phyloP scores from a whole-genome alignment of 2,113 vertebrate species.

The Dicerorhinus sumatrensis region DNA sequence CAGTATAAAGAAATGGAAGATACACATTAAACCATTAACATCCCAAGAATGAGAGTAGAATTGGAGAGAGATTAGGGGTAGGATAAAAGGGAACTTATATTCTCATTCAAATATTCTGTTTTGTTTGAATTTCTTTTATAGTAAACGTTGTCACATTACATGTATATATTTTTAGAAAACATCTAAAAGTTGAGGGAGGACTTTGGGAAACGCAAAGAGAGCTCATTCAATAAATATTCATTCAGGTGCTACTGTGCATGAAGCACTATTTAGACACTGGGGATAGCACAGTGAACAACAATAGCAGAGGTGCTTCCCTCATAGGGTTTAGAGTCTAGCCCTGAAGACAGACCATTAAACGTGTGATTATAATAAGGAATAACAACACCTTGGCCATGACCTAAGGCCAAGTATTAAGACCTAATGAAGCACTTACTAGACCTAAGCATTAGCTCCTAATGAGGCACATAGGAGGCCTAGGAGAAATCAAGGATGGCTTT shows the following conservation, averaged over 20 bases:
- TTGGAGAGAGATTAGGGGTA: background rate
- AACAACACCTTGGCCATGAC: background rate
- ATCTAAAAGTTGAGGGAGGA: background rate
- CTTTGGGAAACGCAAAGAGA: background rate
- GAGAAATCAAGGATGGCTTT: background rate
- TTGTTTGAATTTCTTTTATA: background rate
- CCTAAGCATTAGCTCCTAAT: background rate
- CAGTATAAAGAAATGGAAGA: background rate
- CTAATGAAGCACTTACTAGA: background rate
- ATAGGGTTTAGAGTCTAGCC: background rate
- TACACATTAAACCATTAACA: background rate
- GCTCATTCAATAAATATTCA: background rate
- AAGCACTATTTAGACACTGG: background rate
- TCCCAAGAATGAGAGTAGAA: background rate
- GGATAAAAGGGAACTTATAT: background rate
- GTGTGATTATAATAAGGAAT: background rate
- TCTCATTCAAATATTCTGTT: slow-evolving; percentile 6
- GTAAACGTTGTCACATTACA: background rate
- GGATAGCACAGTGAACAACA: background rate
- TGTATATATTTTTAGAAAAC: background rate
- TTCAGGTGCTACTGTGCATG: background rate
- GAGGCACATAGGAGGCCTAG: background rate
- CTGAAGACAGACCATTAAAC: background rate
- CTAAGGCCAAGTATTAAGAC: background rate
- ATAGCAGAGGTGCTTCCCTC: background rate